phyloP scores from a whole-genome alignment of 1,140 invertebrate species.

The Heliconius hewitsoni region DNA sequence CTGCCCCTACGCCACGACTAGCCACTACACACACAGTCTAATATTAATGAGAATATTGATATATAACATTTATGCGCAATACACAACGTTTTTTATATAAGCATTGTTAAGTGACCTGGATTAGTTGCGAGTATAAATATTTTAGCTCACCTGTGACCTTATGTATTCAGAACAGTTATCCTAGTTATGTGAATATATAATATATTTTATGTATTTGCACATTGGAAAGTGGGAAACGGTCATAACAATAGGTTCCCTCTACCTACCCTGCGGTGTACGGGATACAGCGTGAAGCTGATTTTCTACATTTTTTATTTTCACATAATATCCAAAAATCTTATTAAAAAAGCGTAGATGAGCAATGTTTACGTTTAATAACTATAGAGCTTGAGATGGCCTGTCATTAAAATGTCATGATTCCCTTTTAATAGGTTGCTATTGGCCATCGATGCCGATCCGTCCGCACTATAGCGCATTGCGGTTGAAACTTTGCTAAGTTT shows the following conservation, averaged over 20 bases:
- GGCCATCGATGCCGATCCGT: background rate
- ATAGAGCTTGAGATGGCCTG: background rate
- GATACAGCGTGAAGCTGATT: background rate
- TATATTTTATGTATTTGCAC: background rate
- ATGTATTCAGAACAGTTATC: background rate
- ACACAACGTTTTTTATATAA: background rate
- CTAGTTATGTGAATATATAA: background rate
- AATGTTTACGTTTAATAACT: background rate
- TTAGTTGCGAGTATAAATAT: background rate
- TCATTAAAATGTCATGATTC: background rate
- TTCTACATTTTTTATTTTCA: background rate
- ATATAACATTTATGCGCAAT: background rate
- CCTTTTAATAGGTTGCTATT: background rate
- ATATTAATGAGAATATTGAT: background rate
- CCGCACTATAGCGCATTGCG: slow-evolving; percentile 7
- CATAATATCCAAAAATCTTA: too few species aligned
- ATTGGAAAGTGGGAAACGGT: too few species aligned
- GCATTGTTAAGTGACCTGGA: slow-evolving; percentile 1
- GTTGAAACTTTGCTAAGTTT: slow-evolving; percentile 14
- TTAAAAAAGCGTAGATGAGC: too few species aligned
- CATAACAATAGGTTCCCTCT: too few species aligned
- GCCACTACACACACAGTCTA: too few species aligned
- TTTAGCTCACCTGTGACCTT: slow-evolving; percentile 10
- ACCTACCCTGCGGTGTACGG: too few species aligned
- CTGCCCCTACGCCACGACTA: too few species aligned